Base-by-base conservation (phyloP, 2,888 invertebrate genomes). In the Maniola hyperantus region DNA sequence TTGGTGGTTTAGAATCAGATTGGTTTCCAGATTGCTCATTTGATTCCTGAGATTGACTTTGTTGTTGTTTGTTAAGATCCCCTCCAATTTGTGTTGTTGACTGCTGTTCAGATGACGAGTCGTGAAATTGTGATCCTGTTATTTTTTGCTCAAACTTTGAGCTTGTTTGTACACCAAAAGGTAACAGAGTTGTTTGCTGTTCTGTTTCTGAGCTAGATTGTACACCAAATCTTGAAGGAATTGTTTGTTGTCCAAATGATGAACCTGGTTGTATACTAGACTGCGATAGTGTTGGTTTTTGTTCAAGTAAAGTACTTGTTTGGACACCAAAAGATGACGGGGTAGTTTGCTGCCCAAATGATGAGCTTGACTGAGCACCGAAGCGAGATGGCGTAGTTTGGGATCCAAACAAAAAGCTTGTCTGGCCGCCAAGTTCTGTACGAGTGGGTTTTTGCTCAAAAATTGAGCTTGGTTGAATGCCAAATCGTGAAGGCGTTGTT, bases 231-330 rank as follows among this genome's bases (percentile, higher is more conserved):
- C 7, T 20, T n/a, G 15, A 26, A 7, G 26, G 46, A 2, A 15
- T 46, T n/a, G 59, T 20, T 7, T 59, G 26, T 18, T 59, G 59
- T 33, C 46, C 46, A n/a, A 59, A 46, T 11, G 34, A 46, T 15
- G 42, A 15, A 6, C 15, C 34, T 0, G 26, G n/a, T n/a, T n/a
- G n/a, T n/a, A n/a, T n/a, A n/a, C n/a, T n/a, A n/a, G n/a, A n/a
- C n/a, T n/a, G n/a, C n/a, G n/a, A n/a, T n/a, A n/a, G n/a, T n/a
- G n/a, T n/a, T n/a, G n/a, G n/a, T n/a, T n/a, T n/a, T n/a, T n/a
- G n/a, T n/a, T n/a, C n/a, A n/a, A n/a, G n/a, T n/a, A n/a, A n/a
- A n/a, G n/a, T n/a, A n/a, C n/a, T n/a, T n/a, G n/a, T n/a, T 59
- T 8, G 46, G 15, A 46, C 18, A 33, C 20, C 33, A 33, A 59